Conservation (phyloP, 2,888 invertebrate genomes). For the Chirona hameri region DNA sequence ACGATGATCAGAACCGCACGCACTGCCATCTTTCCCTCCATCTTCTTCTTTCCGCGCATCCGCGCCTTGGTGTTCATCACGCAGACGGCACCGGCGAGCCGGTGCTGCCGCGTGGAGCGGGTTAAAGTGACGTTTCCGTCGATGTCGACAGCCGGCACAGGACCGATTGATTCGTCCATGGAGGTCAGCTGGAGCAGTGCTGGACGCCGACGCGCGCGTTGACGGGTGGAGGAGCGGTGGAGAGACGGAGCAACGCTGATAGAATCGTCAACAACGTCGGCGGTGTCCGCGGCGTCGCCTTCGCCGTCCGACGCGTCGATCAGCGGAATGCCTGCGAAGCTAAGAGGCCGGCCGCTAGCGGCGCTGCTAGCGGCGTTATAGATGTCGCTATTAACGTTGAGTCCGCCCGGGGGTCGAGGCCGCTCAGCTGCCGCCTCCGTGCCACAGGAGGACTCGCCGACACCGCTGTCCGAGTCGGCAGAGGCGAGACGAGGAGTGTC, state of each 20-base stretch:
- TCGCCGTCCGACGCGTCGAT: neutral
- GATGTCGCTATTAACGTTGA: neutral
- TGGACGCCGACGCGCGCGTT: neutral
- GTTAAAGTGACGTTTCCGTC: neutral
- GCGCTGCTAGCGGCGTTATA: neutral
- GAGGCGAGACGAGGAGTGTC: neutral
- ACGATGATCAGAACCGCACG: neutral
- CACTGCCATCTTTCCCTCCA: neutral
- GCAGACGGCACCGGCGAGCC: neutral
- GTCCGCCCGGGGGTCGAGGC: neutral
- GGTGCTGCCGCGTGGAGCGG: neutral
- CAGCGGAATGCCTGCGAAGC: conserved; percentile 1
- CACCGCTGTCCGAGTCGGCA: neutral
- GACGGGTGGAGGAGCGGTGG: too few species aligned
- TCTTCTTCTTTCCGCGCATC: neutral
- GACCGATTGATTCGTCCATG: neutral
- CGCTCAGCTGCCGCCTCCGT: neutral
- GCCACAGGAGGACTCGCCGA: neutral
- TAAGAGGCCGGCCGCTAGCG: neutral
- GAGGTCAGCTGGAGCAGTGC: neutral
- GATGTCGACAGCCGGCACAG: conserved; percentile 8
- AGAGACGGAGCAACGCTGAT: neutral
- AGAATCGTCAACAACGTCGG: too few species aligned
- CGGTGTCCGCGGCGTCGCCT: neutral
- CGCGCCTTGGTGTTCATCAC: neutral